Base-by-base conservation (phyloP, 2,113 vertebrate genomes). In the Tachysurus fulvidraco region DNA sequence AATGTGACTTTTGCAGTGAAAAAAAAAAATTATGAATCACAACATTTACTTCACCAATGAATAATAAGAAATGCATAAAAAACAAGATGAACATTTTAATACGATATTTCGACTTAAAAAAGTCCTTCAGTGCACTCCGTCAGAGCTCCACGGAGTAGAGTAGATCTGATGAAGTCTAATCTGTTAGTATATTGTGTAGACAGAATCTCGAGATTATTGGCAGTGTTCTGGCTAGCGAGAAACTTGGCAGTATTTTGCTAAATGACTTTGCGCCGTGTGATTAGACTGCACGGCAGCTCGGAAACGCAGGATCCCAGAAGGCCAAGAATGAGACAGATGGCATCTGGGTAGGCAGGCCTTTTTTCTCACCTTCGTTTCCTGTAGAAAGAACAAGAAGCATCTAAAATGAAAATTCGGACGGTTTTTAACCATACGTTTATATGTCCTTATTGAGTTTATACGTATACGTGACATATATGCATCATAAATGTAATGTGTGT, bases 201-300 rank as follows among this genome's bases (percentile, higher is more conserved):
- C 50, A 30, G 25, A 83, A 83, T 83, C 44, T 54, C 36, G 28
- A 54, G 62, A 67, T 84, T 65, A 74, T 73, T 83, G 82, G 82
- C 65, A 71, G 57, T 64, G 73, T 57, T 25, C 76, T 78, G 57
- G 73, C 71, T 52, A 62, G 16, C 7, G 52, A 60, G 50, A 77
- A 77, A 79, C 83, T 54, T 78, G 73, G 36, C 74, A 85, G 36
- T 36, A 41, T 52, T 64, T 2, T 54, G 62, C 62, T 86, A 67
- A 79, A 86, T 85, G 76, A 36, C 62, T 81, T 81, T 69, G 64
- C 77, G 30, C 62, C 25, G 50, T 85, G 46, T 71, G 52, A 81
- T 71, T 62, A 71, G 52, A 71, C 62, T 46, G 52, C 62, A 86
- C 19, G n/a, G 74, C 44, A 67, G 82, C 83, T 84, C 55, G 55